phyloP scores from a whole-genome alignment of 2,113 vertebrate genomes.

The Crotalus viridis region DNA sequence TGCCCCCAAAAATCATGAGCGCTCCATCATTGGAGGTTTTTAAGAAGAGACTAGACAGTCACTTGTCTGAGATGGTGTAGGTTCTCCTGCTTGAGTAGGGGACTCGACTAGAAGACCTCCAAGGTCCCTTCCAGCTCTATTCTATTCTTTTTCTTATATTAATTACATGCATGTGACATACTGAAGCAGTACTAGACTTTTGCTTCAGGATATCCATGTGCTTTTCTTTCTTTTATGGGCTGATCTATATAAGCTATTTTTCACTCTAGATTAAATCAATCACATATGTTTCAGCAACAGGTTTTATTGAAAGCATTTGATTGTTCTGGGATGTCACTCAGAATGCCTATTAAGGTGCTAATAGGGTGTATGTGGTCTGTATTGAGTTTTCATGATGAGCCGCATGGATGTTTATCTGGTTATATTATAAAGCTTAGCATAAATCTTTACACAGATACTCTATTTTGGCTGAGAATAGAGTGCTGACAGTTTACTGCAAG shows the following conservation, averaged over 20 bases:
- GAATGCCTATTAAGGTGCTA: conserved; percentile 62
- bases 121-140: no score
- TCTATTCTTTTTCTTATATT: neutral
- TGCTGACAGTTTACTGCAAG: conserved; percentile 64
- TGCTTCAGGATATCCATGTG: neutral
- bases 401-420: conserved; percentile 56
- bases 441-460: conserved; percentile 65
- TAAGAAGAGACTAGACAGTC: no score
- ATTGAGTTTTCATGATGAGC: conserved; percentile 61
- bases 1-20: no score
- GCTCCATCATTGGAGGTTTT: no score
- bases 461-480: conserved; percentile 68
- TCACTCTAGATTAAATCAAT: conserved; percentile 12
- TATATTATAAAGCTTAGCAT: conserved; percentile 65
- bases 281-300: conserved; percentile 54
- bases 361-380: conserved; percentile 55
- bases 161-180: neutral
- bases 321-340: conserved; percentile 43
- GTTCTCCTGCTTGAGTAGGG: no score
- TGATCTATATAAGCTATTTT: neutral
- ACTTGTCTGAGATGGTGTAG: no score
- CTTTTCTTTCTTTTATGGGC: conserved; percentile 31
- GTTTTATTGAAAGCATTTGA: conserved; percentile 52
- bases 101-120: no score
- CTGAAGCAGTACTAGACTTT: neutral